Evolutionary conservation across 2,113 vertebrate genomes (phyloP).

Genomic region (Anoplopoma fimbria): DNA sequence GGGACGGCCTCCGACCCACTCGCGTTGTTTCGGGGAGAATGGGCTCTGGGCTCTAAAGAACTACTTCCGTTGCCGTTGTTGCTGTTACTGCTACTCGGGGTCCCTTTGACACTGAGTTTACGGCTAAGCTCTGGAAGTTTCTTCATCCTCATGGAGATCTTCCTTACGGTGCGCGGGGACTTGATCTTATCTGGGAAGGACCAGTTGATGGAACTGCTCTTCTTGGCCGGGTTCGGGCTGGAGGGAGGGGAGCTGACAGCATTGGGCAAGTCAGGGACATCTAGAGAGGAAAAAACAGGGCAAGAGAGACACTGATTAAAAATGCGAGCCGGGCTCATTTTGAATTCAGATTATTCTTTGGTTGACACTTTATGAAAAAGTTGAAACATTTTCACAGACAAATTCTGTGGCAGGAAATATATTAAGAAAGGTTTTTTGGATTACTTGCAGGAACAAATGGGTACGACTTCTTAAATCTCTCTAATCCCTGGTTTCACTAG

Average conservation of each 20-base stretch:
- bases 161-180: slow-evolving; percentile 96
- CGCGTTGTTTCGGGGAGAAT: slow-evolving; percentile 59
- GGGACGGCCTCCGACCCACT: slow-evolving; percentile 49
- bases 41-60: slow-evolving; percentile 75
- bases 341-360: slow-evolving; percentile 1
- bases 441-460: slow-evolving; percentile 29
- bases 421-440: slow-evolving; percentile 9
- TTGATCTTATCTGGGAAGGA: slow-evolving; percentile 98
- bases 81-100: slow-evolving; percentile 79
- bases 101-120: slow-evolving; percentile 93
- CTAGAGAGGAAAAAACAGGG: slow-evolving; percentile 65
- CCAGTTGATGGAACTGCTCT: slow-evolving; percentile 94
- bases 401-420: not conserved
- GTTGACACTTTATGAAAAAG: not conserved
- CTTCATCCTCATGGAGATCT: slow-evolving; percentile 99
- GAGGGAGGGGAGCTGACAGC: slow-evolving; percentile 88
- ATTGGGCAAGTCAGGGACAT: slow-evolving; percentile 70
- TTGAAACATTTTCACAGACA: slow-evolving; percentile 2
- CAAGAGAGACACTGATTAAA: slow-evolving; percentile 44
- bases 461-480: slow-evolving; percentile 13
- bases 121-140: slow-evolving; percentile 96
- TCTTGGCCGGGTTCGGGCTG: slow-evolving; percentile 93
- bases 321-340: not conserved
- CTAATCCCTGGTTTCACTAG: slow-evolving; percentile 18
- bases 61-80: slow-evolving; percentile 66